phyloP scores from a whole-genome alignment of 2,797 vertebrate genomes.

The Craterocephalus amniculus region DNA sequence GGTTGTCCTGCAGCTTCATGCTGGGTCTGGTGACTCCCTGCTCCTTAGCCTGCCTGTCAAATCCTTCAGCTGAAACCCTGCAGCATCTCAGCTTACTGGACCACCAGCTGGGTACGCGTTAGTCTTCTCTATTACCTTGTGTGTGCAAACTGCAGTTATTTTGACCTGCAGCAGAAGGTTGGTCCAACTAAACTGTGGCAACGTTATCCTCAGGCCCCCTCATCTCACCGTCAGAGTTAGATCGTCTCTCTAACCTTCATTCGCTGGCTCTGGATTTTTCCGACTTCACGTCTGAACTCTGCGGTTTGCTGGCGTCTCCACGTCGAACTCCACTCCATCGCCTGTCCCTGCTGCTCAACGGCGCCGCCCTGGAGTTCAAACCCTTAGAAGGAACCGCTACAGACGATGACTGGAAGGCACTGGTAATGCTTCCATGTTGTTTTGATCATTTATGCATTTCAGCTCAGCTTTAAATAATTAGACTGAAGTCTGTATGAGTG shows the following conservation, averaged over 20 bases:
- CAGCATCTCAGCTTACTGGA: constrained; percentile 96
- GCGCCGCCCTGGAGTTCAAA: constrained; percentile 90
- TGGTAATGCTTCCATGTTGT: constrained; percentile 76
- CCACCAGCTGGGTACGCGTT: constrained; percentile 85
- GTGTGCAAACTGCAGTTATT: not conserved
- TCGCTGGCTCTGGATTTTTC: constrained; percentile 97
- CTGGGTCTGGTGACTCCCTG: constrained; percentile 92
- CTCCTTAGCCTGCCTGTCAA: constrained; percentile 93
- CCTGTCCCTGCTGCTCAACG: constrained; percentile 95
- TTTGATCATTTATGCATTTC: not conserved
- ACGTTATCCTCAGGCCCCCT: constrained; percentile 80
- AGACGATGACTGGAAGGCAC: constrained; percentile 95
- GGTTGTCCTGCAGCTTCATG: constrained; percentile 97
- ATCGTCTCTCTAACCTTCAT: constrained; percentile 89
- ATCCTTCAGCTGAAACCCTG: constrained; percentile 91
- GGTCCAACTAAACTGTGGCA: not conserved
- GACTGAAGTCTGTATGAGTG: not conserved
- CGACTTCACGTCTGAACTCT: constrained; percentile 95
- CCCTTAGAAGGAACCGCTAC: constrained; percentile 90
- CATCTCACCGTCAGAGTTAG: constrained; percentile 89
- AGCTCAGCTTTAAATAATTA: too few species aligned
- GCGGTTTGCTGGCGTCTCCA: constrained; percentile 89
- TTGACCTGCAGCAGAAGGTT: not conserved
- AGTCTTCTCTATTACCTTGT: too few species aligned
- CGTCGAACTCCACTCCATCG: constrained; percentile 93